A percentile compares a stretch with the other conserved stretches of the same genome.
phyloP scores from a whole-genome alignment of 2,113 vertebrate genomes.

The Spermophilus dauricus region DNA sequence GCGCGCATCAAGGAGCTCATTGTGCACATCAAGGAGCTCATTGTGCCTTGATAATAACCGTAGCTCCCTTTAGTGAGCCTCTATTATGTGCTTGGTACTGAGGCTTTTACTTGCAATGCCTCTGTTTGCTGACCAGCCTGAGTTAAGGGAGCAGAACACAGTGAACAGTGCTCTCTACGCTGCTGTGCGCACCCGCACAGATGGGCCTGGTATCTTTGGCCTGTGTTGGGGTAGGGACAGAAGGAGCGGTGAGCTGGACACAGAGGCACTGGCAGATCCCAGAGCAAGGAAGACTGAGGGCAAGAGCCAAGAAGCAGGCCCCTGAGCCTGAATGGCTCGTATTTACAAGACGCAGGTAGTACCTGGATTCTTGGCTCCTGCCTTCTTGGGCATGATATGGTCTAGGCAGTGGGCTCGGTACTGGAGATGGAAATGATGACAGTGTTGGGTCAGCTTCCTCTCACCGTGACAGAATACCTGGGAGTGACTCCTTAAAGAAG shows the following conservation, averaged over 20 bases:
- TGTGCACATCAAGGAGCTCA: not conserved
- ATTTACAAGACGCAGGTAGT: accelerated
- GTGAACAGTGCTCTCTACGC: not conserved
- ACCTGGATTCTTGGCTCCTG: not conserved
- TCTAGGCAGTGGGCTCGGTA: not conserved
- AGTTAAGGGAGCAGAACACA: not conserved
- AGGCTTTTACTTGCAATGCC: not conserved
- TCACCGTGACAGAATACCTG: not conserved
- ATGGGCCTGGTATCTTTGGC: not conserved
- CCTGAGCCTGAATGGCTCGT: not conserved
- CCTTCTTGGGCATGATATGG: not conserved
- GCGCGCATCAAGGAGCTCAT: not conserved
- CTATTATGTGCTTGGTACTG: not conserved
- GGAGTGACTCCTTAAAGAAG: not conserved
- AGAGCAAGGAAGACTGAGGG: not conserved
- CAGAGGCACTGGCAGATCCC: not conserved
- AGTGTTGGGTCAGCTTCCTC: not conserved
- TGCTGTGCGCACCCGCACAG: not conserved
- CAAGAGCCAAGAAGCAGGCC: not conserved
- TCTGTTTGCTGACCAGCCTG: not conserved
- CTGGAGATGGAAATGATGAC: not conserved
- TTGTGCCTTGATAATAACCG: not conserved
- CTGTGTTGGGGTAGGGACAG: too few species aligned
- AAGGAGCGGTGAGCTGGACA: not conserved
- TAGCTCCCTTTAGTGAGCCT: not conserved